phyloP scores from a whole-genome alignment of 2,113 vertebrate species.

The Galeopterus variegatus region DNA sequence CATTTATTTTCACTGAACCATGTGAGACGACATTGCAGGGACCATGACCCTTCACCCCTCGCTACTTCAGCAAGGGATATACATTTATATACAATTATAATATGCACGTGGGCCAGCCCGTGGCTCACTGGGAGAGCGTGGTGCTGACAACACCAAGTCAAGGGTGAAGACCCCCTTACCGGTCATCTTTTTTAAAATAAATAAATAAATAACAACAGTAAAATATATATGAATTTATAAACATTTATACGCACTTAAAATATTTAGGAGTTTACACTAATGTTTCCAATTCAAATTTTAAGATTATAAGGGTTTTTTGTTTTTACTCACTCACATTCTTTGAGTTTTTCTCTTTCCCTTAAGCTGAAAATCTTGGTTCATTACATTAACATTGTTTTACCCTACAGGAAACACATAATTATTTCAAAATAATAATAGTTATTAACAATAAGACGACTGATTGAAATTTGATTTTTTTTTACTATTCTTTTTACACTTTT shows the following conservation, averaged over 20 bases:
- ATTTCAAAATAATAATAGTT: no score
- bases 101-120: no score
- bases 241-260: no score
- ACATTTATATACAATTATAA: no score
- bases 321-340: background rate
- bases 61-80: accelerated
- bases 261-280: background rate
- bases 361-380: background rate
- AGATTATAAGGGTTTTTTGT: background rate
- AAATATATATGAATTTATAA: no score
- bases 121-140: no score
- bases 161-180: no score
- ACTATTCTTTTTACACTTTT: background rate
- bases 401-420: no score
- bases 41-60: accelerated
- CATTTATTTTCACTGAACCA: accelerated
- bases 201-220: no score
- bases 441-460: background rate
- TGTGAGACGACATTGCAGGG: background rate
- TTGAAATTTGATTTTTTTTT: background rate
- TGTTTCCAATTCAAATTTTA: background rate
- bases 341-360: background rate
- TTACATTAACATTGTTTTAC: background rate
- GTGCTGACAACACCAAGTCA: no score
- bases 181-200: no score